Evolutionary conservation across 1,140 invertebrate species (phyloP), one percentile per base, ranked within the genome.

Genomic region (Ruditapes philippinarum): DNA sequence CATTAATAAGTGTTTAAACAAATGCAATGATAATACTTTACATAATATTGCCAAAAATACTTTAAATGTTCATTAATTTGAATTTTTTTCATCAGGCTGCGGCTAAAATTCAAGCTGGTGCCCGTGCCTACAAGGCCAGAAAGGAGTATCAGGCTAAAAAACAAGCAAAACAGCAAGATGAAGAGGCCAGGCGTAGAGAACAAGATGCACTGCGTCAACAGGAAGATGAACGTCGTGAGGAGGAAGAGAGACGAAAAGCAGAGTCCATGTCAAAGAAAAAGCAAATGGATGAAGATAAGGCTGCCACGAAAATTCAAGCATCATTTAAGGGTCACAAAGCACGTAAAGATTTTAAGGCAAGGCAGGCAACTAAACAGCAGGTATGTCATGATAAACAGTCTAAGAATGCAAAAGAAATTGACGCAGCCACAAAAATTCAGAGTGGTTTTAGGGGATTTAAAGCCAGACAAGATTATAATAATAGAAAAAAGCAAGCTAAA

Each of bases 91-190:
- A 31, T 33, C 88, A 95, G 88, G 97, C 97, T 33, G 97, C 97
- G 5, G 97, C 97, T 3, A 97, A 97, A 94, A 98, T 98, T 65
- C 97, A 98, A 94, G 97, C 97, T 42, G 96, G 97, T 80, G 97
- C 97, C 94, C 96, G 97, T 54, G 97, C 97, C 0, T 97, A 97
- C 91, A 96, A 97, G 78, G 97, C 97, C 0, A 65, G 82, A 3
- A 70, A 84, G 49, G 45, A 51, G 45, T 49, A 49, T n/a, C 14
- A 51, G 0, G 19, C 4, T 22, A 22, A 31, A 12, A 84, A 84
- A 42, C 31, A 60, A 22, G 54, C 68, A 0, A 76, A 51, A 49
- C 57, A 38, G 22, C 25, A 7, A 9, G 82, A 85, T n/a, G n/a
- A 85, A 36, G 42, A 17, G 22, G 25, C 1, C 40, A 9, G 36